These are phyloP conservation scores for Agonopterix alstromeriana DNA, from an alignment of 2,888 invertebrate genomes.

Conservation along the genomic window DNA sequence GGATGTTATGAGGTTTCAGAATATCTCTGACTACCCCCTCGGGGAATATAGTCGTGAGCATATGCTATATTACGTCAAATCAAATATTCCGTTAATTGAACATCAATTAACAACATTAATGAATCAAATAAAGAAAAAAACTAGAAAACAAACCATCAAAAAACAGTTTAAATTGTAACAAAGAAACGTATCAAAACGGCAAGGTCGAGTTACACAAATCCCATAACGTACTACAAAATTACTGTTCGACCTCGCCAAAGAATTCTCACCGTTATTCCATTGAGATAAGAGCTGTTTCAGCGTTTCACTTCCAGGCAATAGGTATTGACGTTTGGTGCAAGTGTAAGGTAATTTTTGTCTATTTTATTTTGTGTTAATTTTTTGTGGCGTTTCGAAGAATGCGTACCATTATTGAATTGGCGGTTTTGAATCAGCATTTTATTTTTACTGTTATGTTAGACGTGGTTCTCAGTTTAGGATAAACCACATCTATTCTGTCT, in stretches of 20 bases:
- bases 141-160: background rate
- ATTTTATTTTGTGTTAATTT: background rate
- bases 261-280: conserved; percentile 41
- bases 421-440: no score
- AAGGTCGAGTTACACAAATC: conserved; percentile 39
- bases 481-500: no score
- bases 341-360: background rate
- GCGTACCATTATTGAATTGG: no score
- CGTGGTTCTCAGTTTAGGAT: no score
- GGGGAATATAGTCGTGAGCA: no score
- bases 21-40: no score
- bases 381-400: background rate
- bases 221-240: conserved; percentile 71
- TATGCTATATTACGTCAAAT: no score
- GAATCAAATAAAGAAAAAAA: no score
- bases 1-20: no score
- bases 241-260: conserved; percentile 30
- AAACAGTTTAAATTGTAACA: background rate
- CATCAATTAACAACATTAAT: no score
- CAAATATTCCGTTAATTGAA: no score
- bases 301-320: conserved; percentile 22
- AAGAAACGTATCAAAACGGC: conserved; percentile 36
- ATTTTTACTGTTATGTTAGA: no score
- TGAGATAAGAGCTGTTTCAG: conserved; percentile 33
- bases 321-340: conserved; percentile 53